Evolutionary conservation across 2,888 invertebrate genomes (phyloP).

Genomic region (Melanophora roralis): DNA sequence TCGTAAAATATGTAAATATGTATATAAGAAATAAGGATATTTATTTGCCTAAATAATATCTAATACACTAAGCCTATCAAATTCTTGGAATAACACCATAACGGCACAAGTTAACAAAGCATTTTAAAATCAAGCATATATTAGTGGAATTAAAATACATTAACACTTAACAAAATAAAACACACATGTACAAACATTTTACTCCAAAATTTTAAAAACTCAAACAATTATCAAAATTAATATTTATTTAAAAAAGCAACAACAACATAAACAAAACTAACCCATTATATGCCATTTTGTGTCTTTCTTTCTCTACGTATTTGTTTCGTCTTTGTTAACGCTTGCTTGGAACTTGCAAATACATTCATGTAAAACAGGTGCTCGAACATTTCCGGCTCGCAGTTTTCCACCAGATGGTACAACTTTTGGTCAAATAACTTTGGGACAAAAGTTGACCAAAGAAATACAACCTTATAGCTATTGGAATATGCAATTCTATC

Average conservation of each 20-base stretch:
- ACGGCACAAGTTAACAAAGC: neutral
- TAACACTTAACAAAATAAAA: neutral
- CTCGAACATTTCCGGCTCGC: slow-evolving; percentile 91
- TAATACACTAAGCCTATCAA: no score
- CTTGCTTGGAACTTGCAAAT: slow-evolving; percentile 28
- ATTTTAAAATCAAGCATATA: no score
- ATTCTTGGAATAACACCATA: neutral
- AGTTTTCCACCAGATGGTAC: slow-evolving; percentile 96
- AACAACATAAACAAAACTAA: slow-evolving; percentile 59
- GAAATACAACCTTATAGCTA: slow-evolving; percentile 96
- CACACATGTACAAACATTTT: neutral
- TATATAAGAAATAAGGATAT: no score
- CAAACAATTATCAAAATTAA: neutral
- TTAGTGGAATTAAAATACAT: no score
- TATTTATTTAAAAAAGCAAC: neutral
- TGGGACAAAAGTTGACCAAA: slow-evolving; percentile 91
- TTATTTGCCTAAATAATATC: no score
- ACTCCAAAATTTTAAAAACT: neutral
- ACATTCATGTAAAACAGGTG: slow-evolving; percentile 82
- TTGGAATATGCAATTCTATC: slow-evolving; percentile 98
- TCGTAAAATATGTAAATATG: no score
- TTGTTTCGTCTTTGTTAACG: slow-evolving; percentile 5
- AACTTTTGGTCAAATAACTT: slow-evolving; percentile 91
- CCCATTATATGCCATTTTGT: slow-evolving; percentile 46
- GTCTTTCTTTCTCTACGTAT: slow-evolving; percentile 39